A percentile compares a stretch with the other conserved stretches of the same genome.
These are phyloP conservation scores for Stegana nigrithorax DNA, from an alignment of 2,888 invertebrate genomes.

Conservation along the genomic window DNA sequence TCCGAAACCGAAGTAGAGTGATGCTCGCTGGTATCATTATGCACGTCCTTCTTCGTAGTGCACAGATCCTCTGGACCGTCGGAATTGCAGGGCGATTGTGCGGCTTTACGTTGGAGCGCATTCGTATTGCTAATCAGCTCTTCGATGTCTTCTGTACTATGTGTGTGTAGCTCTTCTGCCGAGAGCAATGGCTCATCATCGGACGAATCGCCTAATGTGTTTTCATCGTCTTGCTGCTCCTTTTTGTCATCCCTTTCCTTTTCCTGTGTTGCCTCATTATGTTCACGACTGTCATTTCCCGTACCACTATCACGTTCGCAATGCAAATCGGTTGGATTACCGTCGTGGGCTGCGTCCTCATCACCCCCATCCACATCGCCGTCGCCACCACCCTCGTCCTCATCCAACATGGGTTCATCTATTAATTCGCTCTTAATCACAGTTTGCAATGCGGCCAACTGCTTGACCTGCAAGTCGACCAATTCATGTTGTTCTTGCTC, in stretches of 20 bases:
- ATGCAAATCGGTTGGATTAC: neutral
- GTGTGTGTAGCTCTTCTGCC: neutral
- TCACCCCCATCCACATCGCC: conserved; percentile 54
- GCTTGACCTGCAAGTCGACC: conserved; percentile 6
- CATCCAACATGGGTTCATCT: conserved; percentile 68
- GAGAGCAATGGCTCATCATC: neutral
- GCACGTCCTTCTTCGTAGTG: conserved; percentile 62
- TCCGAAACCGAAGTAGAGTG: conserved; percentile 37
- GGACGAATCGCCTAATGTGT: neutral
- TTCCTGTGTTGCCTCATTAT: conserved; percentile 26
- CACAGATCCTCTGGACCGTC: conserved; percentile 69
- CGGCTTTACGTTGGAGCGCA: conserved; percentile 59
- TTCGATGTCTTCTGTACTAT: conserved; percentile 55
- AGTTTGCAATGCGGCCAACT: conserved; percentile 50
- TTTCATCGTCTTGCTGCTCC: neutral
- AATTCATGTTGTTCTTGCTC: conserved; percentile 10
- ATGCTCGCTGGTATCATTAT: conserved; percentile 40
- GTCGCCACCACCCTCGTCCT: conserved; percentile 42
- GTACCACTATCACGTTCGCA: conserved; percentile 29
- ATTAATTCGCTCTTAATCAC: conserved; percentile 67
- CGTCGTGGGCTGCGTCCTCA: conserved; percentile 1
- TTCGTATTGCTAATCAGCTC: conserved; percentile 62
- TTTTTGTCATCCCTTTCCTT: neutral
- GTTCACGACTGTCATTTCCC: conserved; percentile 40
- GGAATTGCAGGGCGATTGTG: conserved; percentile 50